Conservation (phyloP, 1,140 invertebrate species). For the Dendroctonus ponderosae region DNA sequence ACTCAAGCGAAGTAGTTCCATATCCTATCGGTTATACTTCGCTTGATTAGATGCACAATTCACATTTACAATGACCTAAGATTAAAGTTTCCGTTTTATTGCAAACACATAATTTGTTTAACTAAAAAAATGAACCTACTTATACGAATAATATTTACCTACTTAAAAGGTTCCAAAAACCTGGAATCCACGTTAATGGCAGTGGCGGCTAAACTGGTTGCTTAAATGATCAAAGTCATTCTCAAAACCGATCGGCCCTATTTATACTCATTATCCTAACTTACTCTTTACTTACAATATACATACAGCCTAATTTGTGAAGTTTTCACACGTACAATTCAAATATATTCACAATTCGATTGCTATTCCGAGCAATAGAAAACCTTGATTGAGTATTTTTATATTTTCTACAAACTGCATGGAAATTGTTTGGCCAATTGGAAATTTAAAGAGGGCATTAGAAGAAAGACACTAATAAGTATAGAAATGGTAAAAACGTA, state of each 20-base stretch:
- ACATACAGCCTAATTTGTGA: conserved; percentile 24
- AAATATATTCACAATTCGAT: conserved; percentile 6
- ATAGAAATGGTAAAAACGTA: too few species aligned
- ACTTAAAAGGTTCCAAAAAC: conserved; percentile 22
- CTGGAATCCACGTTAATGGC: conserved; percentile 30
- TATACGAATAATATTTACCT: conserved; percentile 31
- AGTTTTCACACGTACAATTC: conserved; percentile 9
- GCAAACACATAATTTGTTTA: conserved; percentile 22
- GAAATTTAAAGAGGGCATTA: too few species aligned
- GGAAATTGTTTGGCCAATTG: too few species aligned
- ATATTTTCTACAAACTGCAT: too few species aligned
- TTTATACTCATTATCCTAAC: conserved; percentile 10
- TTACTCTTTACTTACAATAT: conserved; percentile 24
- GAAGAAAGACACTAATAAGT: too few species aligned
- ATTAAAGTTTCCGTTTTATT: conserved; percentile 12
- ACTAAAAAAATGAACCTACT: conserved; percentile 11
- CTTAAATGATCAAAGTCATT: conserved; percentile 30
- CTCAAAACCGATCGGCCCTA: conserved; percentile 5
- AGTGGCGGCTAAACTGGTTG: conserved; percentile 32
- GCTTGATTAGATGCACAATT: too few species aligned
- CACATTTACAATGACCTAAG: conserved; percentile 6
- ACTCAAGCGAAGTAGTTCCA: neutral
- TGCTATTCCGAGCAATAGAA: too few species aligned
- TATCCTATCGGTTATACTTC: too few species aligned
- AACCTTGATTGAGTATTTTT: too few species aligned